Conservation (phyloP, 2,797 vertebrate species). For the Pangasius krempfi region DNA sequence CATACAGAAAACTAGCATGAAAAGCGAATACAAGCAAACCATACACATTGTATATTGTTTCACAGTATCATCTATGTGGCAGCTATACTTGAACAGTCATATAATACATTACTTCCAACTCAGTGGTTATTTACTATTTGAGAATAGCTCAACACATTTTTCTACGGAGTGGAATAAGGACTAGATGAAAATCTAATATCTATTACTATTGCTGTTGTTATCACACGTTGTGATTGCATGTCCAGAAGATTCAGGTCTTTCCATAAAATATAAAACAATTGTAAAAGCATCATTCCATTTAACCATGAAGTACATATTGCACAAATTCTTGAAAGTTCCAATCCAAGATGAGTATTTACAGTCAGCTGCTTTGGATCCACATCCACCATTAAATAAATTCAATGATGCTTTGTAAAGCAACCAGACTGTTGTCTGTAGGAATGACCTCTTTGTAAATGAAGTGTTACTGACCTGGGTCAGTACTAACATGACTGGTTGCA, state of each 20-base stretch:
- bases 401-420: neutral
- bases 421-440: neutral
- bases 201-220: neutral
- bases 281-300: neutral
- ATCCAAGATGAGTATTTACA: constrained; percentile 1
- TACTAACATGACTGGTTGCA: constrained; percentile 6
- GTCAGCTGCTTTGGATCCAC: neutral
- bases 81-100: constrained; percentile 35
- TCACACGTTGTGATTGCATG: neutral
- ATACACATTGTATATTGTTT: constrained; percentile 70
- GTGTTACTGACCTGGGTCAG: constrained; percentile 33
- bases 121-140: constrained; percentile 55
- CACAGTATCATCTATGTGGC: constrained; percentile 57
- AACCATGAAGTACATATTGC: neutral
- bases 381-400: neutral
- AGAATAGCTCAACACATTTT: constrained; percentile 53
- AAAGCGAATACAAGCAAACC: constrained; percentile 60
- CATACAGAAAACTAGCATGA: constrained; percentile 69
- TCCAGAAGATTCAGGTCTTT: neutral
- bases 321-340: neutral
- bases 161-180: constrained; percentile 39
- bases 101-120: constrained; percentile 49
- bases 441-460: constrained; percentile 7
- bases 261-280: neutral
- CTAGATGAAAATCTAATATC: constrained; percentile 40